Percentiles rank a stretch among this genome's conserved stretches.
Conservation (phyloP, 2,797 vertebrate genomes). For the Pseudochromis fuscus region DNA sequence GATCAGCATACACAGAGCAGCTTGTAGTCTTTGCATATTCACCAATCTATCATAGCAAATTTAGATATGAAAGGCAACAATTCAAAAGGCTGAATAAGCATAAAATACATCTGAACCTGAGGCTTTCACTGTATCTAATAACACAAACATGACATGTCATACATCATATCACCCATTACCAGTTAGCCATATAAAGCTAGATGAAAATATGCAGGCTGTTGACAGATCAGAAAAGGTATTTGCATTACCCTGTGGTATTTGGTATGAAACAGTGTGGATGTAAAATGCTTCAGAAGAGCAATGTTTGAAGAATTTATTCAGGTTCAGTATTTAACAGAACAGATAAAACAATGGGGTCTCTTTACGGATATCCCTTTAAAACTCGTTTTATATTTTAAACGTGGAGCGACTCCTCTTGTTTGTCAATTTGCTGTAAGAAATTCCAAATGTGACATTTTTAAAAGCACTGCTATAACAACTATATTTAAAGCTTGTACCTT, state of each 20-base stretch:
- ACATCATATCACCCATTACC: conserved; percentile 91
- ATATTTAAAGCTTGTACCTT: conserved; percentile 82
- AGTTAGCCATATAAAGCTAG: conserved; percentile 80
- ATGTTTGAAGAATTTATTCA: conserved; percentile 4
- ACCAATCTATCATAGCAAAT: conserved; percentile 92
- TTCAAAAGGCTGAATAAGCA: conserved; percentile 97
- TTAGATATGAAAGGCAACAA: conserved; percentile 92
- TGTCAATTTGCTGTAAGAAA: conserved; percentile 38
- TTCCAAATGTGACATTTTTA: conserved; percentile 57
- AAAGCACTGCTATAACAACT: conserved; percentile 54
- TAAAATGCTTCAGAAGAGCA: conserved; percentile 51
- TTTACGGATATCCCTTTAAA: too few species aligned
- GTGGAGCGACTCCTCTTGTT: background rate
- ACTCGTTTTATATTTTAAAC: background rate
- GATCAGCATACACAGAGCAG: conserved; percentile 81
- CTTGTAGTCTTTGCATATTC: conserved; percentile 86
- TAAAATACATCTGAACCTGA: conserved; percentile 89
- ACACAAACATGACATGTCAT: conserved; percentile 91
- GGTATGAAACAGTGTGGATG: conserved; percentile 34
- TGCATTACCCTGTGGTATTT: conserved; percentile 74
- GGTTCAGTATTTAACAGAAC: background rate
- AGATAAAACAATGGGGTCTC: too few species aligned
- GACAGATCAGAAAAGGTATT: conserved; percentile 77
- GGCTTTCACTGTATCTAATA: conserved; percentile 86
- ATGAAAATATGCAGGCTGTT: conserved; percentile 74